Evolutionary conservation across 2,113 vertebrate genomes (phyloP), one percentile per base, ranked within the genome.

Genomic region (Petromus typicus): DNA sequence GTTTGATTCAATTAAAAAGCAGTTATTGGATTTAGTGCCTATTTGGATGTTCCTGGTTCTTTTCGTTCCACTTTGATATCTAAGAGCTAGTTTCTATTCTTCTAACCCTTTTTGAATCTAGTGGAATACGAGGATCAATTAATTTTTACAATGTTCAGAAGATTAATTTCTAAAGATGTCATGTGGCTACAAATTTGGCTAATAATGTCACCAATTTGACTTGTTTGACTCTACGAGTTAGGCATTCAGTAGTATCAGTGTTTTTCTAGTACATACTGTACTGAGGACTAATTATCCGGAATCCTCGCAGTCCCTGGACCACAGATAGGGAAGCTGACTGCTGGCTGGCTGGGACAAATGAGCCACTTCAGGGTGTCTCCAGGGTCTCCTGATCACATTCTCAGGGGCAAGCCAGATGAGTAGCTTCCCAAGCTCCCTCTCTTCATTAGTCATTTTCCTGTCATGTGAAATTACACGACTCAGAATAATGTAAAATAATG

Each of bases 391-490:
- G 90, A 95, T 25, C 10, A 11, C 54, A 75, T 54, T 71, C 79
- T 48, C 64, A 23, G 6, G 45, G 34, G 64, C 16, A 37, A 92
- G 45, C 64, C 40, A 54, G 37, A 67, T 78, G 73, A 93, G 79
- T 12, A 34, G 10, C 57, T 97, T 91, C 57, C 18, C 32, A 79
- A 13, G 4, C 17, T 34, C 17, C 8, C 23, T 20, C 45, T 92
- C 56, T 48, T 57, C 61, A 43, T 83, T 83, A 83, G 67, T 94
- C 51, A 91, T 66, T 79, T 86, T 61, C n/a, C 64, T 81, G 75
- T 71, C 25, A 66, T 54, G 11, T 80, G n/a, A 40, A 78, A 51
- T 79, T 40, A 27, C 37, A 34, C 89, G 75, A 64, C 48, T 56
- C 78, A 43, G 89, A 79, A 84, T 61, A 95, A 81, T 57, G 2